A percentile compares a stretch with the other conserved stretches of the same genome.
phyloP scores from a whole-genome alignment of 2,113 vertebrate species.

The Rhea pennata region DNA sequence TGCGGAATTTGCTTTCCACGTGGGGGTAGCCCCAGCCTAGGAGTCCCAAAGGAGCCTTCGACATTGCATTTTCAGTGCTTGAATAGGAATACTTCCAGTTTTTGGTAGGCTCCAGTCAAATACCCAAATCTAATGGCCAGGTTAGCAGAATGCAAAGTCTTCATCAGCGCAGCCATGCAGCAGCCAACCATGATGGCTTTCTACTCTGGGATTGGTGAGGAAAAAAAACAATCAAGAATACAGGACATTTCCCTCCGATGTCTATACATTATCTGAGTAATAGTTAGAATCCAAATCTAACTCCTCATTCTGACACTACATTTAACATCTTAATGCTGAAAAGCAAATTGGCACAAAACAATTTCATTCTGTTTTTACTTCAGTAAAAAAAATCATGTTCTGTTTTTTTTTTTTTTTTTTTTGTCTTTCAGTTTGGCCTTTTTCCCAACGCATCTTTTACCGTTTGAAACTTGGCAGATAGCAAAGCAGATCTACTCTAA shows the following conservation, averaged over 20 bases:
- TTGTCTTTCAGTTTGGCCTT: not conserved
- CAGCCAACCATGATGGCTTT: not conserved
- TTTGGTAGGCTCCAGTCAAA: not conserved
- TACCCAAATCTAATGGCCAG: rapidly evolving
- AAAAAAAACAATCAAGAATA: not conserved
- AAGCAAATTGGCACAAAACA: not conserved
- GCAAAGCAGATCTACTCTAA: not conserved
- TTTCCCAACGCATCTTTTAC: not conserved
- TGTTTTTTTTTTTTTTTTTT: not conserved
- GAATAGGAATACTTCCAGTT: not conserved
- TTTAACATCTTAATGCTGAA: not conserved
- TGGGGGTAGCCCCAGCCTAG: not conserved
- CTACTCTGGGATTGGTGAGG: not conserved
- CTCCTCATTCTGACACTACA: not conserved
- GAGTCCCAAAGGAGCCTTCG: not conserved
- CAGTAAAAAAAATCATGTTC: not conserved
- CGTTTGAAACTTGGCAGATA: not conserved
- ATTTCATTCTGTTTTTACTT: not conserved
- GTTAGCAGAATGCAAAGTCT: not conserved
- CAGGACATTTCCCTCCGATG: not conserved
- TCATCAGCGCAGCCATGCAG: not conserved
- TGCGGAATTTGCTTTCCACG: not conserved
- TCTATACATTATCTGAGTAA: not conserved
- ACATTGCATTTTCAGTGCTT: not conserved
- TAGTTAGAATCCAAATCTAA: not conserved